phyloP scores from a whole-genome alignment of 1,140 invertebrate genomes.

The Drosophila bipectinata region DNA sequence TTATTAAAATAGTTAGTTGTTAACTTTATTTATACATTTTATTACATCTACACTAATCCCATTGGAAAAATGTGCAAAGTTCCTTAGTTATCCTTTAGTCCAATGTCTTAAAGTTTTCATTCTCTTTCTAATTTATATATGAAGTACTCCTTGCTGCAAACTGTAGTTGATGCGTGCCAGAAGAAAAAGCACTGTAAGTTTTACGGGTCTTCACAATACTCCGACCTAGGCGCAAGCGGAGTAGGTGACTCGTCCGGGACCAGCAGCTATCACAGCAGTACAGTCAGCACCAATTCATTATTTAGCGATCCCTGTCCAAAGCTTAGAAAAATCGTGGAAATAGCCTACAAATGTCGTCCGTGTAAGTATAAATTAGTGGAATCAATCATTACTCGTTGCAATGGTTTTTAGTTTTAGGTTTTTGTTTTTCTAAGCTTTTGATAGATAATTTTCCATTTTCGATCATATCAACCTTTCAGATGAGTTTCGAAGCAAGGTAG shows the following conservation, averaged over 20 bases:
- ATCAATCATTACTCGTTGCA: too few relatives aligned
- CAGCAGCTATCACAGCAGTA: constrained; percentile 78
- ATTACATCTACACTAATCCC: too few relatives aligned
- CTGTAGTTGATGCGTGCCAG: constrained; percentile 95
- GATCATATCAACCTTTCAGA: constrained; percentile 85
- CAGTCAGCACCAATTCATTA: constrained; percentile 71
- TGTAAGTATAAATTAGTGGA: constrained; percentile 89
- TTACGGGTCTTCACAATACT: constrained; percentile 91
- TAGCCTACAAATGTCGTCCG: constrained; percentile 97
- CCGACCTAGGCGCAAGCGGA: constrained; percentile 86
- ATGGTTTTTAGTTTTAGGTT: too few relatives aligned
- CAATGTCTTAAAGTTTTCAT: background rate
- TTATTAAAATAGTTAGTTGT: too few relatives aligned
- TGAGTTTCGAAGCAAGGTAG: constrained; percentile 95
- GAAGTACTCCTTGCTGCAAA: constrained; percentile 96
- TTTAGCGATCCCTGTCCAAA: constrained; percentile 92
- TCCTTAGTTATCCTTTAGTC: too few relatives aligned
- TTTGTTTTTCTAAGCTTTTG: too few relatives aligned
- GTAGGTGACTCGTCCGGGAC: constrained; percentile 76
- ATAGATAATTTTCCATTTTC: too few relatives aligned
- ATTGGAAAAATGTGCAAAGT: too few relatives aligned
- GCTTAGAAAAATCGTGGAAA: constrained; percentile 94
- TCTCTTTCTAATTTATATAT: constrained; percentile 29
- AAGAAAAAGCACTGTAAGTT: constrained; percentile 95
- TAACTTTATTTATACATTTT: too few relatives aligned